Evolutionary conservation across 2,113 vertebrate species (phyloP).

Genomic region (Arenaria interpres): DNA sequence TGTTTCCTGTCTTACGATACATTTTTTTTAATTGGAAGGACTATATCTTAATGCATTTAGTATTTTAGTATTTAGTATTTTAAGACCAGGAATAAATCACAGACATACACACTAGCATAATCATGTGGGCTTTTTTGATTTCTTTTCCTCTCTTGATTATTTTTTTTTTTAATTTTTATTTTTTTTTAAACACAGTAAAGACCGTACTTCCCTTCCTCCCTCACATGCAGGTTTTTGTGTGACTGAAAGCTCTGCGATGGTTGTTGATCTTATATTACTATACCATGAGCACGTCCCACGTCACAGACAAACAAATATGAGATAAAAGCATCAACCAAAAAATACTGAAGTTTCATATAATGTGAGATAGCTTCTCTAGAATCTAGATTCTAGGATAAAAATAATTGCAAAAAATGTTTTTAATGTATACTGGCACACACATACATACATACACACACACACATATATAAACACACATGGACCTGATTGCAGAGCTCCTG

Average conservation of each 20-base stretch:
- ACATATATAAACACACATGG: neutral
- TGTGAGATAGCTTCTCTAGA: neutral
- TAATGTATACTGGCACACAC: neutral
- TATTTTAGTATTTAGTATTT: neutral
- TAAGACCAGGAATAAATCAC: neutral
- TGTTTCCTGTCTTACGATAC: neutral
- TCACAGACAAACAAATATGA: neutral
- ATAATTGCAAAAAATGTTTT: neutral
- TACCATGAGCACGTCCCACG: rapidly evolving
- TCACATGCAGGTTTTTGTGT: rapidly evolving
- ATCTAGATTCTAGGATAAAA: neutral
- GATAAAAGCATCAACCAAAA: neutral
- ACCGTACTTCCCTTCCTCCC: neutral
- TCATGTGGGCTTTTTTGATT: neutral
- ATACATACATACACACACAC: rapidly evolving
- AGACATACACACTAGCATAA: neutral
- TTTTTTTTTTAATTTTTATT: neutral
- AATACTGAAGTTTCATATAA: neutral
- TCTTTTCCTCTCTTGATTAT: neutral
- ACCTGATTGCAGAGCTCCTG: neutral
- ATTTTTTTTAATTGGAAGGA: neutral
- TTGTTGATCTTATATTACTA: neutral
- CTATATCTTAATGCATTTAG: neutral
- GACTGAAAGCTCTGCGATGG: neutral
- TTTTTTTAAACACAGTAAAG: neutral